Base-by-base conservation (phyloP, 92 coral and sea anemone species). In the Porites lobata region DNA sequence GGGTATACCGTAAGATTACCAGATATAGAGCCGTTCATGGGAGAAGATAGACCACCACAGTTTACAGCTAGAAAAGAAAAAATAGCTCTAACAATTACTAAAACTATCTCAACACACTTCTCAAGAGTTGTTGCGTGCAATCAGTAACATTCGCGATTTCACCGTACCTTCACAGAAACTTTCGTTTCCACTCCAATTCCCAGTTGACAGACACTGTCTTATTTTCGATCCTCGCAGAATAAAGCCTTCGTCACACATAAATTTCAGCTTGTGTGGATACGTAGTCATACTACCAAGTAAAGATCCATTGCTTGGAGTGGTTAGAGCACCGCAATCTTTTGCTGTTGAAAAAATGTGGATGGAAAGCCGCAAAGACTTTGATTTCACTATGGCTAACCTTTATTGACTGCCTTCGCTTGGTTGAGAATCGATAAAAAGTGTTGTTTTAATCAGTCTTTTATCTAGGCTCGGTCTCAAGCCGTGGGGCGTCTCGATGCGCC, bases 251-350 rank as follows among this genome's bases (percentile, higher is more conserved):
- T 84, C 89, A 24, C 92, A 89, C 11, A 65, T 13, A 82, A 89
- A 84, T 1, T 43, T 19, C 3, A 70, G 14, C 19, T 58, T 79
- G 57, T 79, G 79, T 11, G 90, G 90, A 79, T 53, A 86, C 4
- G 64, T 53, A 21, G 85, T 86, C 54, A 15, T 15, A 68, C 29
- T 71, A 24, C 90, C 90, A 15, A 18, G 9, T 43, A 78, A 38
- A 12, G 90, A 86, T 12, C 90, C 90, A 70, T 79, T 86, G 0
- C 8, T 66, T 14, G 94, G 94, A 3, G 67, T 64, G 6, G 24
- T 50, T 13, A 90, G 82, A 59, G 83, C 79, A 1, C 96, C 96
- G 71, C 94, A 91, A 70, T 91, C 91, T 53, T 82, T 86, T 79
- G 96, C 94, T 94, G 84, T 12, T n/a, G 15, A 38, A 38, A 38